Base-by-base conservation (phyloP, 2,888 invertebrate species). In the Melieria picta region DNA sequence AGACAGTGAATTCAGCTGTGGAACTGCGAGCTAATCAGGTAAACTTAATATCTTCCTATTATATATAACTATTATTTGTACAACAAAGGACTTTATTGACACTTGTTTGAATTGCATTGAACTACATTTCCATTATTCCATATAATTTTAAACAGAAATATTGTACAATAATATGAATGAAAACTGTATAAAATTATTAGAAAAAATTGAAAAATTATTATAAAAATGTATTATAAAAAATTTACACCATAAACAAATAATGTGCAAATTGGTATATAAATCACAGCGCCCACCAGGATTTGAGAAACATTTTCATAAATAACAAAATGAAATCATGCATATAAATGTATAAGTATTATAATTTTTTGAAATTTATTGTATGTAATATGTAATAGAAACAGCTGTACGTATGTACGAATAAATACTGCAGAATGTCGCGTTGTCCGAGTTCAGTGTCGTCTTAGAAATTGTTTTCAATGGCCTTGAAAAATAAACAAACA, bases 401-500 rank as follows among this genome's bases (percentile, higher is more conserved):
- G 9, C 7, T 50, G 11, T 10, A 50, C 50, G 50, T 50, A 50
- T 7, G 50, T 50, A 50, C 3, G 6, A 55, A 7, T 65, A 65
- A 48, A 50, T n/a, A n/a, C 30, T 30, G 30, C 13, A 30, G 7
- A 2, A 48, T 30, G 30, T 47, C 55, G n/a, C 43, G 55, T 13
- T 45, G 13, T 30, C 55, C 47, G 50, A 65, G 64, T 52, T 65
- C 64, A 65, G 16, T 48, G 58, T n/a, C 57, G 42, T 3, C 30
- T 30, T 30, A 30, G 30, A 43, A 57, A n/a, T 43, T 60, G 2
- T 50, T 52, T 13, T 43, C 4, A n/a, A 16, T 30, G 50, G 47
- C 48, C 67, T 67, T 67, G 48, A 67, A 46, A 52, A 47, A 6
- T 58, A 47, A 58, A 58, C 30, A 43, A 11, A 42, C 30, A 13